Evolutionary conservation across 2,888 invertebrate species (phyloP).

Genomic region (Tetranychus truncatus): DNA sequence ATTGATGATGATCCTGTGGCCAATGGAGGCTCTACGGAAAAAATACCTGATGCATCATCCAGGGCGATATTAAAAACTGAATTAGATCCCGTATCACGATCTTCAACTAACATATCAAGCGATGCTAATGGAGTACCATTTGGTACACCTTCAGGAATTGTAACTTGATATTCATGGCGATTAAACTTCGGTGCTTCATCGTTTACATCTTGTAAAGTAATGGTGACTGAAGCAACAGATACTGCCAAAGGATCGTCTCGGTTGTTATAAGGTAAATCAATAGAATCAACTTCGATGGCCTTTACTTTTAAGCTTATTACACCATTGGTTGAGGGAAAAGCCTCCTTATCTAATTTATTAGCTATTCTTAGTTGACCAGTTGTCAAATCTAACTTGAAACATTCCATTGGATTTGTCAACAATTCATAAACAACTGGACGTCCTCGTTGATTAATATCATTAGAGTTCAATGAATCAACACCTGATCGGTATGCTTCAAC

Average conservation of each 20-base stretch:
- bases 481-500: conserved; percentile 35
- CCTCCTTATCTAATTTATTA: conserved; percentile 64
- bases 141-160: conserved; percentile 61
- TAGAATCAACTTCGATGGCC: conserved; percentile 16
- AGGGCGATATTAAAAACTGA: conserved; percentile 60
- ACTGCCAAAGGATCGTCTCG: conserved; percentile 44
- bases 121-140: conserved; percentile 60
- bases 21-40: conserved; percentile 58
- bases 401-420: conserved; percentile 67
- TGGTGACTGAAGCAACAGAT: conserved; percentile 53
- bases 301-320: conserved; percentile 53
- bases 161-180: conserved; percentile 44
- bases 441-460: not conserved
- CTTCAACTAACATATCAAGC: conserved; percentile 64
- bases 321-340: conserved; percentile 52
- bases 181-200: conserved; percentile 45
- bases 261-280: not conserved
- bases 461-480: conserved; percentile 31
- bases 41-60: conserved; percentile 56
- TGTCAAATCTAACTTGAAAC: conserved; percentile 56
- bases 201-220: conserved; percentile 54
- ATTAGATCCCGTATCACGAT: conserved; percentile 67
- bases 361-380: conserved; percentile 65
- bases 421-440: conserved; percentile 56
- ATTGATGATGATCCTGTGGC: conserved; percentile 64